These are phyloP conservation scores for Todiramphus chloris DNA, from an alignment of 2,113 vertebrate species.

Conservation along the genomic window DNA sequence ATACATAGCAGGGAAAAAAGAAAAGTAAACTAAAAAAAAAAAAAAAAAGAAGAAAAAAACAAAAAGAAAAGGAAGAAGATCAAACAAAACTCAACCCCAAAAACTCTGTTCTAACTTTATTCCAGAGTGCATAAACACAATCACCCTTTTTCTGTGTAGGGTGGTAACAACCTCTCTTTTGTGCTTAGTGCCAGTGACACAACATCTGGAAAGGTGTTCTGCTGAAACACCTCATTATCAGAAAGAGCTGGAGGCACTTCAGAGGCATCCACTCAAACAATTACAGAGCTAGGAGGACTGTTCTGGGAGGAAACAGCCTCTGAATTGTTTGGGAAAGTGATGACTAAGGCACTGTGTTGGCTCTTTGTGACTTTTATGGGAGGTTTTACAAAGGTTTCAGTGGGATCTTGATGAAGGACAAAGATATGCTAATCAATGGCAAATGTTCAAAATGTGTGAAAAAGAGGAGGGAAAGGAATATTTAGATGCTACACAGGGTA, in stretches of 20 bases:
- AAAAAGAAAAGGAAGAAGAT: background rate
- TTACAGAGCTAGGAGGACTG: background rate
- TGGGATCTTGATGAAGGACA: background rate
- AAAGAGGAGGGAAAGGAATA: background rate
- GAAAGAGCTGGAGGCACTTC: background rate
- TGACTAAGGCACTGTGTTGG: background rate
- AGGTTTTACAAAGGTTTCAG: background rate
- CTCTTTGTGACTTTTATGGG: background rate
- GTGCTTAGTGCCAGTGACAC: background rate
- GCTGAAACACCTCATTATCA: background rate
- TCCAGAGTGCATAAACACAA: background rate
- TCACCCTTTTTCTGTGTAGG: background rate
- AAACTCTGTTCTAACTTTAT: background rate
- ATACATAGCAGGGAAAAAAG: background rate
- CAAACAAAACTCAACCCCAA: background rate
- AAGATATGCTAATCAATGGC: background rate
- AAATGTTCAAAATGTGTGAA: background rate
- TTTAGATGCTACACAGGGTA: background rate
- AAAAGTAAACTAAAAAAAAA: no score
- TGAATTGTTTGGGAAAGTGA: background rate
- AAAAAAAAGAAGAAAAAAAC: background rate
- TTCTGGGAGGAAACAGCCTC: background rate
- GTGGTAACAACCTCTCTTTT: background rate
- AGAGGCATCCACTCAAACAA: background rate
- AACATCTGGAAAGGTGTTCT: conserved; percentile 2